Base-by-base conservation (phyloP, 2,888 invertebrate species). In the Noctua janthe region DNA sequence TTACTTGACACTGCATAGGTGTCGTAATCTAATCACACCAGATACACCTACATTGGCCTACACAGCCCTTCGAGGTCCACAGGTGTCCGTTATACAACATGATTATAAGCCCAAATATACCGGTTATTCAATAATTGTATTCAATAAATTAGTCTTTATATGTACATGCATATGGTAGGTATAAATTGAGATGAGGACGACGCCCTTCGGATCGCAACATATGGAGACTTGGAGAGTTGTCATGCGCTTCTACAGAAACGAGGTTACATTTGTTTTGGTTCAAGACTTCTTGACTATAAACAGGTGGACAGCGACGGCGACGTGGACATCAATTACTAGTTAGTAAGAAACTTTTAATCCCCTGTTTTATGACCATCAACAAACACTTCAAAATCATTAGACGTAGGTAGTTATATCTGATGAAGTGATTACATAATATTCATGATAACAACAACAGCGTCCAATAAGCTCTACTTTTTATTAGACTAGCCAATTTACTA, bases 201-300 rank as follows among this genome's bases (percentile, higher is more conserved):
- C 90, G 94, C 93, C 93, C 94, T 94, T 93, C 93, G 83, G 39
- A 49, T 17, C 54, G 88, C 92, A 90, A 89, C 90, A 93, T 92
- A 93, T 92, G 93, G 92, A 81, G 88, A 90, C 89, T 90, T 88
- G 93, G 92, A 80, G 88, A 90, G 89, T 90, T 88, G 93, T 90
- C 90, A 88, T 92, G 91, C 81, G 89, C 92, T 91, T 92, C 91
- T 92, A 92, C 88, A 92, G 92, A 93, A 93, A 92, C 91, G 93
- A 94, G 94, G 94, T 92, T 93, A 91, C 87, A 88, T 91, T 93
- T 93, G 93, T 92, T 93, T 93, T 91, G 91, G 91, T 89, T 87
- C 90, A 92, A 90, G 91, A 89, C 87, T 91, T 82, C 87, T 92
- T 90, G 89, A 83, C 91, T 91, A 90, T 92, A 91, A 91, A 91